Evolutionary conservation across 2,797 vertebrate species (phyloP), one percentile per base, ranked within the genome.

Genomic region (Tragopan temminckii): DNA sequence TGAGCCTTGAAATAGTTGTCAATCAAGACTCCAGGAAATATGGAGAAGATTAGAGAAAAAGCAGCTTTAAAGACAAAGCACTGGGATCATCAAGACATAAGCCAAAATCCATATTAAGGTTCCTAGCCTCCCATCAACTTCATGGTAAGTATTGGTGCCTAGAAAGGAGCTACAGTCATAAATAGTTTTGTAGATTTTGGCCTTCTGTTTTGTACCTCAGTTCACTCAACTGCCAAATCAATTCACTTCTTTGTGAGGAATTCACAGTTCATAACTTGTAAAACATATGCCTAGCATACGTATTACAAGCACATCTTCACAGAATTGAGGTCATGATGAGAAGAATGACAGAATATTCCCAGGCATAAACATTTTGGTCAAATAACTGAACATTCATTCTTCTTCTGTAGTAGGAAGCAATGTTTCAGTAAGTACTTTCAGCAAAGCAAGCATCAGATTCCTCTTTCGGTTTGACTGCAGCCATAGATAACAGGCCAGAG

Each of bases 191-290:
- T 62, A 84, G 80, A 59, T 76, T 86, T 93, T 81, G 67, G 46
- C 19, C 21, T 40, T 74, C 53, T 59, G 3, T 74, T 88, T 93
- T 79, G 79, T 67, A 63, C 69, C 33, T 42, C 64, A 33, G 38
- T 5, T 90, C 33, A 40, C 74, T 74, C 66, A 76, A 69, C 55
- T 86, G 42, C 72, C 57, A 85, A 85, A 91, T 92, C 43, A 76
- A 42, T 53, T 88, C 23, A 74, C 15, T 20, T 79, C 61, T 83
- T 48, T 52, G 25, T 18, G 23, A 43, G 83, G 53, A 84, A 80
- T 61, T 66, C 55, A 74, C 1, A 0, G 80, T 86, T 86, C 63
- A 6, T 59, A 67, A 68, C 25, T 48, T 74, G 16, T 29, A 82
- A 64, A 77, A 70, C 31, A 33, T 11, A 15, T 33, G 25, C 20